Evolutionary conservation across 2,113 vertebrate genomes (phyloP).

Genomic region (Trematocara variabile): DNA sequence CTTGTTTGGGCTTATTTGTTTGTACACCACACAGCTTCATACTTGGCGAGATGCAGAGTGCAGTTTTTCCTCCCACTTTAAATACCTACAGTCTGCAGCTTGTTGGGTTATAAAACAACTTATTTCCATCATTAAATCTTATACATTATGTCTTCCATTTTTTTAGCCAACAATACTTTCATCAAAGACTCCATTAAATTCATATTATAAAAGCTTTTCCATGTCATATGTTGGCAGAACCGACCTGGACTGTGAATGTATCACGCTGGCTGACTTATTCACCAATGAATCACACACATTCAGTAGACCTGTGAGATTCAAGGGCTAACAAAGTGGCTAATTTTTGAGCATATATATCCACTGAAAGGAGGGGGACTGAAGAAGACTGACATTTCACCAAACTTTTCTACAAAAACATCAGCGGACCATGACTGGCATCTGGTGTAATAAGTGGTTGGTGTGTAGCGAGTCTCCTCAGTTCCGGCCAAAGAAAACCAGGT

Average conservation of each 20-base stretch:
- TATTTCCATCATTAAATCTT: constrained; percentile 42
- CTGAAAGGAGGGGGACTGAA: neutral
- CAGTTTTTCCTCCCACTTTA: constrained; percentile 58
- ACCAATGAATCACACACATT: constrained; percentile 25
- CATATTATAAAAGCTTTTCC: constrained; percentile 5
- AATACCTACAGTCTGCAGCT: constrained; percentile 50
- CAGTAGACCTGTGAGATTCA: constrained; percentile 34
- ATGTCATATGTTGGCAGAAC: constrained; percentile 1
- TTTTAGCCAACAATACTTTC: constrained; percentile 42
- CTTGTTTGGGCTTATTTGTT: constrained; percentile 72
- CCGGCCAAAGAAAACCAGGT: constrained; percentile 70
- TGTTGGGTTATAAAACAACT: constrained; percentile 37
- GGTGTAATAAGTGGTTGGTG: constrained; percentile 48
- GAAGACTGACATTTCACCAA: constrained; percentile 61
- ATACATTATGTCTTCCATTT: constrained; percentile 9
- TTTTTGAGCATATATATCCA: constrained; percentile 36
- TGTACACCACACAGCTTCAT: constrained; percentile 69
- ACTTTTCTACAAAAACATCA: constrained; percentile 55
- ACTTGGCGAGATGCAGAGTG: constrained; percentile 56
- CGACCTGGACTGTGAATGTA: neutral
- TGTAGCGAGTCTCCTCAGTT: constrained; percentile 31
- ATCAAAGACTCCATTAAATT: neutral
- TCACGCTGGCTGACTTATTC: neutral
- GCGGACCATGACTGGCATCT: constrained; percentile 58
- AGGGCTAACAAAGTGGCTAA: constrained; percentile 50